Conservation (phyloP, 2,888 invertebrate species). For the Loripinus fragilis region DNA sequence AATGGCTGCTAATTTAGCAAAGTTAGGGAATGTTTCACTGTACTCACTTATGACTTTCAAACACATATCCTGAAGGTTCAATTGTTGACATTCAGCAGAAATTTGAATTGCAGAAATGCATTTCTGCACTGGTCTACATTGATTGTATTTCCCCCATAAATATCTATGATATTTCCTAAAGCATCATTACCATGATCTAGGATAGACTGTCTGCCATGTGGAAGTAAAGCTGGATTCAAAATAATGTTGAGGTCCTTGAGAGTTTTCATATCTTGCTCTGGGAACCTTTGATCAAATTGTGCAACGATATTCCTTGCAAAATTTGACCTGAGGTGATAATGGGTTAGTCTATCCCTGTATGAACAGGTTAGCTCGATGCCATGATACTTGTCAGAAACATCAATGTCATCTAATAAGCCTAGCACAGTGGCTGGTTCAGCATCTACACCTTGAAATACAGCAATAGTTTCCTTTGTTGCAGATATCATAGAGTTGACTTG, state of each 20-base stretch:
- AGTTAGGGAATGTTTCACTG: conserved; percentile 33
- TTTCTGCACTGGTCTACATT: conserved; percentile 15
- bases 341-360: not conserved
- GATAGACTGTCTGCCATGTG: not conserved
- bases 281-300: conserved; percentile 23
- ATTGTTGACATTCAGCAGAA: conserved; percentile 23
- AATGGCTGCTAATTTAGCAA: conserved; percentile 28
- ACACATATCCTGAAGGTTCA: conserved; percentile 22
- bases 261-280: conserved; percentile 9
- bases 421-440: not conserved
- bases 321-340: not conserved
- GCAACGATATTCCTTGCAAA: not conserved
- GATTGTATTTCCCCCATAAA: conserved; percentile 11
- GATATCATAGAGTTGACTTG: conserved; percentile 5
- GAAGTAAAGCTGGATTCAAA: conserved; percentile 10
- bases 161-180: conserved; percentile 9
- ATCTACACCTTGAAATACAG: not conserved
- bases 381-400: not conserved
- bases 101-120: conserved; percentile 36
- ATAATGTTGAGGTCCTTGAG: conserved; percentile 6
- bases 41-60: conserved; percentile 9
- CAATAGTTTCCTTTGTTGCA: not conserved
- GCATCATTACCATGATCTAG: not conserved
- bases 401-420: conserved; percentile 11
- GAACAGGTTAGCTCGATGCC: not conserved